phyloP scores from a whole-genome alignment of 2,797 vertebrate genomes.

The Phyllotis vaccarum region DNA sequence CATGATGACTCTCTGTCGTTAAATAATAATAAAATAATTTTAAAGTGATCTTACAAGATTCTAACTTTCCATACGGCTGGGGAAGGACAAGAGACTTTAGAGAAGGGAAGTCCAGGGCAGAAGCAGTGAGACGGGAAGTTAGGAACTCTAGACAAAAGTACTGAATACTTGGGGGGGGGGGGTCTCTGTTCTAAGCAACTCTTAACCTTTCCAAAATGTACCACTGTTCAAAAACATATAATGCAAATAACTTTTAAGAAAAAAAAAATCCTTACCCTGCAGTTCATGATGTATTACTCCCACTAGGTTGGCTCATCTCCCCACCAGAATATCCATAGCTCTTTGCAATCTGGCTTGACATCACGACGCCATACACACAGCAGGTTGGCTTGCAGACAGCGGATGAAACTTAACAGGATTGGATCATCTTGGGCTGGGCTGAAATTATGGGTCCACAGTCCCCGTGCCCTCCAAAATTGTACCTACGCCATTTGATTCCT shows the following conservation, averaged over 20 bases:
- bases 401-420: slow-evolving; percentile 98
- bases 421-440: slow-evolving; percentile 98
- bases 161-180: neutral
- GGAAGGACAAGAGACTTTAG: slow-evolving; percentile 43
- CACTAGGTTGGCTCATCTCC: slow-evolving; percentile 96
- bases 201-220: slow-evolving; percentile 43
- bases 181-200: slow-evolving; percentile 52
- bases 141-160: neutral
- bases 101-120: neutral
- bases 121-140: neutral
- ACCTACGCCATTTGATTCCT: slow-evolving; percentile 99
- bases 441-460: slow-evolving; percentile 98
- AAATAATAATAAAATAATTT: neutral
- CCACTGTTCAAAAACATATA: slow-evolving; percentile 34
- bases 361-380: slow-evolving; percentile 98
- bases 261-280: slow-evolving; percentile 91
- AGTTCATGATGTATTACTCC: slow-evolving; percentile 98
- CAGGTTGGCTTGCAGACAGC: slow-evolving; percentile 97
- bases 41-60: neutral
- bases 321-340: slow-evolving; percentile 99
- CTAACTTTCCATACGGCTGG: slow-evolving; percentile 25
- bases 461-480: slow-evolving; percentile 95
- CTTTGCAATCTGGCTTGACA: slow-evolving; percentile 95
- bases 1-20: neutral
- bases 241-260: slow-evolving; percentile 53